Conservation (phyloP, 2,113 vertebrate species). For the Talpa occidentalis region DNA sequence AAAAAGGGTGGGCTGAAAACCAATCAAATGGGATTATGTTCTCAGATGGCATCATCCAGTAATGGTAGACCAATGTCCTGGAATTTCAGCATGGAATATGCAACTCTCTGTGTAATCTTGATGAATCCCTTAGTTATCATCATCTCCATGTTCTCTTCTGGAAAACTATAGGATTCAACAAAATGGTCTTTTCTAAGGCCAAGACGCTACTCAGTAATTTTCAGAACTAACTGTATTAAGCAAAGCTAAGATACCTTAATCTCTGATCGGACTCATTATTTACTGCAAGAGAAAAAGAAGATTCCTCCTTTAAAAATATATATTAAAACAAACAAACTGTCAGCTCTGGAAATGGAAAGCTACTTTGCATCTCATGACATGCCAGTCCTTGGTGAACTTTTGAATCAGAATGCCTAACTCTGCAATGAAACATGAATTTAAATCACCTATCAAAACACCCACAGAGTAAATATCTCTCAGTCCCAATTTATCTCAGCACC, state of each 20-base stretch:
- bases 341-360: neutral
- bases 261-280: neutral
- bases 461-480: too few relatives aligned
- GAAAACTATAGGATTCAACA: constrained; percentile 36
- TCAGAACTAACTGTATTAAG: neutral
- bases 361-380: neutral
- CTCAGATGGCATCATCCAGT: neutral
- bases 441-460: neutral
- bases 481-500: too few relatives aligned
- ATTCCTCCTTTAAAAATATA: neutral
- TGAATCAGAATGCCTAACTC: neutral
- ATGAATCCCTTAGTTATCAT: neutral
- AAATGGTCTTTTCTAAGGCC: neutral
- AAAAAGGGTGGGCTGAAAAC: neutral
- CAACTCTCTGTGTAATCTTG: neutral
- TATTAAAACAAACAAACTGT: constrained; percentile 20
- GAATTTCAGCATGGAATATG: too few relatives aligned
- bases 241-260: constrained; percentile 43
- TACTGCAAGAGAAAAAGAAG: constrained; percentile 19
- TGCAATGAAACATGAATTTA: neutral
- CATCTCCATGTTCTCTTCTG: neutral
- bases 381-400: neutral
- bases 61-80: neutral
- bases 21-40: neutral
- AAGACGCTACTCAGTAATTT: neutral